phyloP scores from a whole-genome alignment of 2,113 vertebrate genomes.

The Muscicapa adusta region DNA sequence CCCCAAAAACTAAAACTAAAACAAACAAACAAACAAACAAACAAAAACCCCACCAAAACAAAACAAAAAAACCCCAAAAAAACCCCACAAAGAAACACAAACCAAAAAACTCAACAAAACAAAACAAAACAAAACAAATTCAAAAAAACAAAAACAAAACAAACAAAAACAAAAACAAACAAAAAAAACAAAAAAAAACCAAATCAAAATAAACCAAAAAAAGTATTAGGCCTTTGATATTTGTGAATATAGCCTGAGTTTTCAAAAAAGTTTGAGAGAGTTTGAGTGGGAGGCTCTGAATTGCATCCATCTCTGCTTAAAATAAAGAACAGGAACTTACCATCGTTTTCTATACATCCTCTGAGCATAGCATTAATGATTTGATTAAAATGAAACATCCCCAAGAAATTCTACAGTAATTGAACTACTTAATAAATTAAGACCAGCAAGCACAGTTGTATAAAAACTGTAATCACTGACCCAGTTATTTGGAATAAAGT shows the following conservation, averaged over 20 bases:
- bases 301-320: neutral
- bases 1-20: neutral
- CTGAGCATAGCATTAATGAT: conserved; percentile 30
- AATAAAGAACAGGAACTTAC: neutral
- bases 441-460: conserved; percentile 5
- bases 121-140: too few relatives aligned
- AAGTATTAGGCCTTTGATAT: neutral
- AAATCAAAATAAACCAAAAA: neutral
- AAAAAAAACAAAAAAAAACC: too few relatives aligned
- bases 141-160: too few relatives aligned
- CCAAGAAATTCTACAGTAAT: conserved; percentile 41
- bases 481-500: neutral
- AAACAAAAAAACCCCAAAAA: neutral
- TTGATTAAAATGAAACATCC: conserved; percentile 45
- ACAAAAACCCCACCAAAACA: neutral
- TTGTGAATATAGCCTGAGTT: neutral
- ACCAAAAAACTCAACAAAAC: neutral
- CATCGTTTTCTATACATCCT: conserved; percentile 15
- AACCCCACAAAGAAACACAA: too few relatives aligned
- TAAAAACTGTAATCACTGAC: neutral
- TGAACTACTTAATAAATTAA: conserved; percentile 41
- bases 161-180: neutral
- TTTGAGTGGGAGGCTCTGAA: neutral
- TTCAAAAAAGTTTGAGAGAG: neutral
- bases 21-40: neutral